phyloP scores from a whole-genome alignment of 2,888 invertebrate species.

The Limnephilus rhombicus region DNA sequence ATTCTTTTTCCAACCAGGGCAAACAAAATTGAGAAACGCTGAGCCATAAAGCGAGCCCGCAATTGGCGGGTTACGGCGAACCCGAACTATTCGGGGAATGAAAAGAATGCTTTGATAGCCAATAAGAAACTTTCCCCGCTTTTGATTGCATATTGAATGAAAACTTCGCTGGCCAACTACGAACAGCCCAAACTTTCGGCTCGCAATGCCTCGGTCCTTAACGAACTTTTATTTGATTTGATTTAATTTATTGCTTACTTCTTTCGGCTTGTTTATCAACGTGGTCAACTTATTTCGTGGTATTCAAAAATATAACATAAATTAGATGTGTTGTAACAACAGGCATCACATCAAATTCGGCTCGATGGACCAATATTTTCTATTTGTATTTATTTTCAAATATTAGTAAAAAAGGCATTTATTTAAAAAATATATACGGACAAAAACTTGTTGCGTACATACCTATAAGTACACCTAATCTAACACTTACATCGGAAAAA shows the following conservation, averaged over 20 bases:
- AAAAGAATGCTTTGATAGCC: slow-evolving; percentile 48
- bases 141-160: slow-evolving; percentile 50
- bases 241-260: slow-evolving; percentile 23
- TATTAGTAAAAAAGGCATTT: too few relatives aligned
- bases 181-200: slow-evolving; percentile 17
- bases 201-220: slow-evolving; percentile 16
- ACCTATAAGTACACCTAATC: too few relatives aligned
- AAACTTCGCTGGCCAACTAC: slow-evolving; percentile 21
- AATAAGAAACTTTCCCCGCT: slow-evolving; percentile 46
- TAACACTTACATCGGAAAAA: too few relatives aligned
- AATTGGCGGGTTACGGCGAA: slow-evolving; percentile 27
- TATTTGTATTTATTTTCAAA: background rate
- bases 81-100: slow-evolving; percentile 45
- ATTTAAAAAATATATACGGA: too few relatives aligned
- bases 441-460: too few relatives aligned
- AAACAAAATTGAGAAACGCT: slow-evolving; percentile 40
- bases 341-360: background rate
- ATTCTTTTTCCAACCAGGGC: slow-evolving; percentile 24
- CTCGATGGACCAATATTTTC: background rate
- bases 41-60: slow-evolving; percentile 21
- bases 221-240: slow-evolving; percentile 30
- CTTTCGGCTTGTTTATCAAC: background rate
- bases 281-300: background rate
- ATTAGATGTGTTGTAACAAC: background rate
- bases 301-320: background rate